These are phyloP conservation scores for Brachystomella parvula DNA, from an alignment of 1,140 invertebrate genomes.

Conservation along the genomic window DNA sequence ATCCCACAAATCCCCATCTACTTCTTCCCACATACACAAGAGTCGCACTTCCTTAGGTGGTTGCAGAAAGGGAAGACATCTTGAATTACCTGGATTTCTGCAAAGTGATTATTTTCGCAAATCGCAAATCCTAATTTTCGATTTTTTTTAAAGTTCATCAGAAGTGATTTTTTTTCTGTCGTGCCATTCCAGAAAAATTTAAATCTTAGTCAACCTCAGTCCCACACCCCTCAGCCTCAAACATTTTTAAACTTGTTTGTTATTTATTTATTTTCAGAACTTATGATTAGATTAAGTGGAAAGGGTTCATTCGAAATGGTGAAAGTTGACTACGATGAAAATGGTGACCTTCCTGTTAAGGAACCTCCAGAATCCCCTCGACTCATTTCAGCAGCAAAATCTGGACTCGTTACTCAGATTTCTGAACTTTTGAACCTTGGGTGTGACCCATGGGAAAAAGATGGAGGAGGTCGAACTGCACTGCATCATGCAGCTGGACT, in stretches of 20 bases:
- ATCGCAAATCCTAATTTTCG: no score
- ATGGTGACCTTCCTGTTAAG: neutral
- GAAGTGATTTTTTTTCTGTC: no score
- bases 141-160: no score
- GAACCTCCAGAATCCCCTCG: neutral
- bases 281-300: neutral
- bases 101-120: neutral
- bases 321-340: conserved; percentile 1
- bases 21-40: neutral
- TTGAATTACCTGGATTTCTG: neutral
- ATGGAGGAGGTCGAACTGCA: conserved; percentile 5
- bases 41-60: neutral
- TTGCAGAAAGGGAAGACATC: conserved; percentile 2
- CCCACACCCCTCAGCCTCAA: no score
- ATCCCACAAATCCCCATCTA: no score
- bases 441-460: neutral
- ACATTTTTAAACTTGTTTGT: neutral
- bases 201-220: no score
- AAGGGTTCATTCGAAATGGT: conserved; percentile 7
- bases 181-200: no score
- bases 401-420: neutral
- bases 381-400: neutral
- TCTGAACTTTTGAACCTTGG: neutral
- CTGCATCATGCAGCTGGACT: conserved; percentile 7
- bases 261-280: neutral